A percentile compares a stretch with the other conserved stretches of the same genome.
Conservation (phyloP, 2,888 invertebrate species). For the Melieria omissa region DNA sequence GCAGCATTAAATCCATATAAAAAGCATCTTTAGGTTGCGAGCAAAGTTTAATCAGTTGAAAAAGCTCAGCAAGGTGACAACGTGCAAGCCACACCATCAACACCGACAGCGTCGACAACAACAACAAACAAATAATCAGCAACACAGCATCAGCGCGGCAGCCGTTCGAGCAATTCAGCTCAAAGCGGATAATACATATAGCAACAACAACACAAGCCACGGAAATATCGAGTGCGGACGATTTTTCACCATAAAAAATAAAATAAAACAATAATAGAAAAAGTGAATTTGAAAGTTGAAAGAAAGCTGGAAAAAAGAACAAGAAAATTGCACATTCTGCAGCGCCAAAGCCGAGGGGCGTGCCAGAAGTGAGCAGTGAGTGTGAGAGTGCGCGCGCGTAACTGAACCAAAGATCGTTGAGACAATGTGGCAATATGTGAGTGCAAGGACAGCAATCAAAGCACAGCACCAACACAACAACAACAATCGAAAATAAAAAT, state of each 20-base stretch:
- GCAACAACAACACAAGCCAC: not conserved
- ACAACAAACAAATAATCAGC: not conserved
- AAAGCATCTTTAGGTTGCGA: slow-evolving; percentile 62
- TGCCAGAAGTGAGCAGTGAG: no score
- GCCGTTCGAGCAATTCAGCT: not conserved
- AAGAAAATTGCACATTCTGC: not conserved
- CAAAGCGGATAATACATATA: not conserved
- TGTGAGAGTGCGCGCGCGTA: not conserved
- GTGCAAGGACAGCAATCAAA: slow-evolving; percentile 23
- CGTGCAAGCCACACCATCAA: slow-evolving; percentile 30
- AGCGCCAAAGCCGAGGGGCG: not conserved
- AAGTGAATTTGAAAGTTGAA: slow-evolving; percentile 15
- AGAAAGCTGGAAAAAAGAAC: not conserved
- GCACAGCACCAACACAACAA: slow-evolving; percentile 11
- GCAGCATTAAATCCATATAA: slow-evolving; percentile 53
- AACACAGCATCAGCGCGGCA: not conserved
- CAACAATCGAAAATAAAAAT: slow-evolving; percentile 21
- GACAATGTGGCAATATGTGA: slow-evolving; percentile 44
- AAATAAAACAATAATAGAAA: not conserved
- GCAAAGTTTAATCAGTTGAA: slow-evolving; percentile 63
- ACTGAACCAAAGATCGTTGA: not conserved
- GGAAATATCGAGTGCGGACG: not conserved
- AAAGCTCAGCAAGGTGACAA: slow-evolving; percentile 58
- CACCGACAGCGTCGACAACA: slow-evolving; percentile 11
- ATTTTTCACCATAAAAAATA: slow-evolving; percentile 6